Evolutionary conservation across 2,888 invertebrate species (phyloP).

Genomic region (Nomada fabriciana): DNA sequence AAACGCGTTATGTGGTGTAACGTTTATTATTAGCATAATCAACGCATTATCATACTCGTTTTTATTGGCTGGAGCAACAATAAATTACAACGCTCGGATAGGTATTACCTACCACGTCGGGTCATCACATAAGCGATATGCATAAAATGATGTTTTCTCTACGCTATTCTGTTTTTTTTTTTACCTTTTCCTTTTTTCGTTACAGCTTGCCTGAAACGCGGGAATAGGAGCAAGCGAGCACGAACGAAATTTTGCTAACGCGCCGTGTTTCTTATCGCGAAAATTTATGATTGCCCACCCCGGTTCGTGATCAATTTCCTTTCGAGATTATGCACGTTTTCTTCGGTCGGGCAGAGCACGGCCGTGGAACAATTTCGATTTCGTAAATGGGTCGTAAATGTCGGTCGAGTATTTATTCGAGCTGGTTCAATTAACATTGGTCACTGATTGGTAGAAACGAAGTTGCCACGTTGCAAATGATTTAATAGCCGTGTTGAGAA

Average conservation of each 20-base stretch:
- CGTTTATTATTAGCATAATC: constrained; percentile 57
- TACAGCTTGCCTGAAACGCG: neutral
- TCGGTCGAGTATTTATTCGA: constrained; percentile 13
- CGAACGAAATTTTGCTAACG: constrained; percentile 35
- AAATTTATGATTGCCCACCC: constrained; percentile 7
- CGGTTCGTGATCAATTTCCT: constrained; percentile 25
- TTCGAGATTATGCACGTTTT: constrained; percentile 21
- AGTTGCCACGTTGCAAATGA: neutral
- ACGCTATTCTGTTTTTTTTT: neutral
- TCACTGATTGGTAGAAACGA: neutral
- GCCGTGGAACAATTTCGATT: constrained; percentile 18
- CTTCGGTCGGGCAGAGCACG: neutral
- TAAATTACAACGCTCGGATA: constrained; percentile 17
- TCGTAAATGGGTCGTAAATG: constrained; percentile 17
- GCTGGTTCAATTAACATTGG: neutral
- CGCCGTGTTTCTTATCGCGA: constrained; percentile 30
- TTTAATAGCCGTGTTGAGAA: neutral
- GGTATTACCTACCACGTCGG: neutral
- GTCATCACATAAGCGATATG: constrained; percentile 18
- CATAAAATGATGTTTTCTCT: neutral
- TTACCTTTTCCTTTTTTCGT: neutral
- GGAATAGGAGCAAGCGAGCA: neutral
- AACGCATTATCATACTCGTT: constrained; percentile 42
- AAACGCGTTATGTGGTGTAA: constrained; percentile 46
- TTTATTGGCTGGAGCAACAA: constrained; percentile 10